phyloP scores from a whole-genome alignment of 2,797 vertebrate species.

The Phalloptychus januarius region DNA sequence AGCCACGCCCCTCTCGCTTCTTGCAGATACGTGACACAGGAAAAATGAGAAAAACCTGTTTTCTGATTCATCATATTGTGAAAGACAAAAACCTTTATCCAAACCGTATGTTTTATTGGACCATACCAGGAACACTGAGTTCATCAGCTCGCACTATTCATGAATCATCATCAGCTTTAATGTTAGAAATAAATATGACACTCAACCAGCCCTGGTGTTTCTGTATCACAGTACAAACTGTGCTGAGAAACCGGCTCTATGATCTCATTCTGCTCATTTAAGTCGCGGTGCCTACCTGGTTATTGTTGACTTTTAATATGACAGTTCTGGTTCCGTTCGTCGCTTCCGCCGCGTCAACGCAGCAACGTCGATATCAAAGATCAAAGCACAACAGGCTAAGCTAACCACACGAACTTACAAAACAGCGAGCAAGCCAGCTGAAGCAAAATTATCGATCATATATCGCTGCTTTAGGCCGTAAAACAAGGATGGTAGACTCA shows the following conservation, averaged over 20 bases:
- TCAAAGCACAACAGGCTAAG: neutral
- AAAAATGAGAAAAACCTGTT: neutral
- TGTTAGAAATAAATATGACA: neutral
- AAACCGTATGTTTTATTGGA: neutral
- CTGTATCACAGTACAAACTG: neutral
- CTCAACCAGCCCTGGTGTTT: neutral
- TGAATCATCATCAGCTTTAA: neutral
- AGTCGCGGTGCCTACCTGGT: neutral
- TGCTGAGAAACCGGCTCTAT: neutral
- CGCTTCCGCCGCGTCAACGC: neutral
- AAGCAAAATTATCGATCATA: neutral
- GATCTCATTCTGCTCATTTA: neutral
- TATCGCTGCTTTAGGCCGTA: neutral
- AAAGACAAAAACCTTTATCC: neutral
- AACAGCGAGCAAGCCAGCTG: neutral
- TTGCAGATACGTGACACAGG: neutral
- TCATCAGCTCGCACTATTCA: neutral
- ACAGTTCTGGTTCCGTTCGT: neutral
- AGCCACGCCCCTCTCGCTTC: neutral
- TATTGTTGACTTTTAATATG: neutral
- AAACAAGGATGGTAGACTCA: slow-evolving; percentile 16
- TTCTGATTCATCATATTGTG: neutral
- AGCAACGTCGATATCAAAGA: neutral
- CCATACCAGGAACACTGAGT: neutral
- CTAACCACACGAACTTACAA: neutral